Evolutionary conservation across 2,113 vertebrate species (phyloP).

Genomic region (crab-eating macaque (Macaca fascicularis)): DNA sequence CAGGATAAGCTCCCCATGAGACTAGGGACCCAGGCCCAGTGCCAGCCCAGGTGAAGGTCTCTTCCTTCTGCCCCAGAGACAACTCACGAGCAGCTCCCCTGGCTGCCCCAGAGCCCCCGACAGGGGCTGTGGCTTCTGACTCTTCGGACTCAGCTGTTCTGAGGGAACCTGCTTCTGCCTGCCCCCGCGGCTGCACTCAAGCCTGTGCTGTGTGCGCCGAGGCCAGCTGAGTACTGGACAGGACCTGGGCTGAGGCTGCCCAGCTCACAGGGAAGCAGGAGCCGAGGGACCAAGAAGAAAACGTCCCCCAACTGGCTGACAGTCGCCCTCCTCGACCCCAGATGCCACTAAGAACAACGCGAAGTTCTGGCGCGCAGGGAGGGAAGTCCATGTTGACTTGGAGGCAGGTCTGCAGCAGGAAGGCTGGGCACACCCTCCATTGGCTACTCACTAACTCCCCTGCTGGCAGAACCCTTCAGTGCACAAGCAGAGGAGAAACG

Average conservation of each 20-base stretch:
- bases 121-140: not conserved
- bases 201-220: constrained; percentile 42
- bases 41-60: not conserved
- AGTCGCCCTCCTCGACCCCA: not conserved
- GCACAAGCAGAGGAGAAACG: not conserved
- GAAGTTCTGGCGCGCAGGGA: not conserved
- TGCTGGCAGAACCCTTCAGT: not conserved
- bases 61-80: not conserved
- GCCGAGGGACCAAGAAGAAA: constrained; percentile 25
- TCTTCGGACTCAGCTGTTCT: constrained; percentile 52
- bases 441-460: not conserved
- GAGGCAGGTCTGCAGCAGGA: not conserved
- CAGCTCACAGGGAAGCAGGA: not conserved
- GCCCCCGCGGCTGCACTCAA: constrained; percentile 56
- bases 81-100: not conserved
- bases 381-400: not conserved
- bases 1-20: not conserved
- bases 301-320: not conserved
- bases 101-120: not conserved
- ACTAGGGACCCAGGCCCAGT: not conserved
- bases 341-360: not conserved
- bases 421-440: not conserved
- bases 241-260: not conserved
- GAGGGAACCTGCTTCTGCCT: not conserved
- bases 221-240: constrained; percentile 56